Evolutionary conservation across 2,797 vertebrate genomes (phyloP), one percentile per base, ranked within the genome.

Genomic region (Delichon dasypus): DNA sequence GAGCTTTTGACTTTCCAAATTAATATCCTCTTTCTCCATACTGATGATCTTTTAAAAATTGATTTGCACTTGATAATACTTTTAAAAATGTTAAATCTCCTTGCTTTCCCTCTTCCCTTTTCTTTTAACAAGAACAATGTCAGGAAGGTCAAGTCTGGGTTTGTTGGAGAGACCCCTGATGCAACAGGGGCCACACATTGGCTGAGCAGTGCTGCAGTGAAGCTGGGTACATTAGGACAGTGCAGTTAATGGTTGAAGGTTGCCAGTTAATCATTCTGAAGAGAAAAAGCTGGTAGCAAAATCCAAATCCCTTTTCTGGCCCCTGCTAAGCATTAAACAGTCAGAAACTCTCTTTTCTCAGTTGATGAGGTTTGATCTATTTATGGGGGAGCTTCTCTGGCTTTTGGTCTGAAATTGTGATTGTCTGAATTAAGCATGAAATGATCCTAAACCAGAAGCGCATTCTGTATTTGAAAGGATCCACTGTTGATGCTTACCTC

Each of bases 131-230:
- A 81, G 76, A 88, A 95, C 90, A 95, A 90, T 89, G 84, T 95
- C 91, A 95, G 95, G 90, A 96, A 96, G 94, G 86, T 87, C 86
- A 90, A 79, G 93, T 95, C 96, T 95, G 94, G 88, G 85, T 96
- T 95, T 94, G 67, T 60, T 94, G 77, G 47, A 89, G 90, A 89
- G 91, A 95, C 86, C 88, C 85, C 92, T 76, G 60, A 32, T 62
- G 77, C 60, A 57, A 1, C 17, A 14, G 50, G 85, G 77, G 32
- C 93, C 53, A 16, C 64, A 13, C 19, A 2, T 4, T 76, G 83
- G 51, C 73, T 79, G 76, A 90, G 91, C 73, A 66, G 15, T 66
- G 77, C 54, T 86, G 76, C 55, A 79, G n/a, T 70, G 90, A 81
- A 62, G 58, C 73, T 85, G 62, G 13, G 70, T 42, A 25, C 57